Base-by-base conservation (phyloP, 2,888 invertebrate species). In the Stomorhina lunata region DNA sequence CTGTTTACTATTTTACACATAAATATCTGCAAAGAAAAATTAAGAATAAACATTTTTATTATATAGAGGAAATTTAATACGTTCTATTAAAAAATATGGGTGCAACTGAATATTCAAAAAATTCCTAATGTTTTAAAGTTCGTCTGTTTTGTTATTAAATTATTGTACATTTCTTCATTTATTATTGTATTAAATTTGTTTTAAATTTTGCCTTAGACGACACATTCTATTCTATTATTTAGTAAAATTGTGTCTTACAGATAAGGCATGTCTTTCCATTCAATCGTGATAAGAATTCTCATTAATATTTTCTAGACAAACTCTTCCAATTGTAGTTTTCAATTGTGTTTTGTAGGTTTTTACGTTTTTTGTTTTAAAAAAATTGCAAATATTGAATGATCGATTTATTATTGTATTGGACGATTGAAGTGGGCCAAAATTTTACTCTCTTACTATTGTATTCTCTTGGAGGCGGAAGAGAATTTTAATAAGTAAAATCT, bases 261-360 rank as follows among this genome's bases (percentile, higher is more conserved):
- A 82, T 82, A 82, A 82, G 79, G 57, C 71, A 82, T 82, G 79
- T 82, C 80, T 82, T 76, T 71, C n/a, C 50, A 59, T 75, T 79
- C 53, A 71, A 76, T 76, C 80, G 82, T 82, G 82, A 82, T 82
- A 82, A 82, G 82, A 50, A 82, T 82, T 77, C 55, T 73, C 69
- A 81, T 68, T 72, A 55, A 9, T 29, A 55, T 65, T 65, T 48
- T 79, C 6, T 10, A 17, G 12, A 17, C 32, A 65, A 45, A 61
- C 9, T 77, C 77, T 78, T 81, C 59, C 20, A 59, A 72, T 72
- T 15, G 37, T 48, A 50, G 57, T 66, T 69, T 75, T 34, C 34
- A 55, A 5, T 63, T 34, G 55, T 73, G 12, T 29, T 22, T 27
- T 61, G 25, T 65, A 15, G 20, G n/a, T 32, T 15, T 34, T n/a